These are phyloP conservation scores for Lepidochitona cinerea DNA, from an alignment of 2,888 invertebrate genomes.

Conservation along the genomic window DNA sequence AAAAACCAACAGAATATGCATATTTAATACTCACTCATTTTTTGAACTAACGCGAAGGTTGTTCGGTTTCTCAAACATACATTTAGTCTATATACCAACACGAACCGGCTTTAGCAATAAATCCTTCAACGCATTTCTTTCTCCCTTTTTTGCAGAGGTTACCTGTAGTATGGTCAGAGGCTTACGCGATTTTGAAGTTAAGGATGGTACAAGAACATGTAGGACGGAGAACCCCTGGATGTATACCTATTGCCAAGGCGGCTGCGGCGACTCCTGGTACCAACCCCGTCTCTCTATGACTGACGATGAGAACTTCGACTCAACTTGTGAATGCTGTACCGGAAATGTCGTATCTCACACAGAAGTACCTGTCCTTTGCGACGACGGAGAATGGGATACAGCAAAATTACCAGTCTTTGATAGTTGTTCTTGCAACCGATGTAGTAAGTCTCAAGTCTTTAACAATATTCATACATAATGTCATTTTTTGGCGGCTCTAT, in stretches of 20 bases:
- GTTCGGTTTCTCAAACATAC: no score
- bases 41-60: no score
- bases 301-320: background rate
- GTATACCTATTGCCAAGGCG: background rate
- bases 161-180: background rate
- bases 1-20: no score
- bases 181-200: background rate
- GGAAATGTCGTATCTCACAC: background rate
- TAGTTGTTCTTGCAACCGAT: background rate
- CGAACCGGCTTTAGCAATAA: no score
- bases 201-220: background rate
- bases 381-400: background rate
- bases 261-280: background rate
- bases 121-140: no score
- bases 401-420: background rate
- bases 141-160: background rate
- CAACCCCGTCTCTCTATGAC: background rate
- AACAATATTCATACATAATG: no score
- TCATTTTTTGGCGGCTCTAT: no score
- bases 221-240: background rate
- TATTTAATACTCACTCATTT: no score
- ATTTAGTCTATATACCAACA: no score
- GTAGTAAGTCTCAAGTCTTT: no score
- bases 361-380: background rate
- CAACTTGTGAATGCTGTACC: background rate